These are phyloP conservation scores for Typhlichthys eigenmanni DNA, from an alignment of 2,797 vertebrate genomes.

Conservation along the genomic window DNA sequence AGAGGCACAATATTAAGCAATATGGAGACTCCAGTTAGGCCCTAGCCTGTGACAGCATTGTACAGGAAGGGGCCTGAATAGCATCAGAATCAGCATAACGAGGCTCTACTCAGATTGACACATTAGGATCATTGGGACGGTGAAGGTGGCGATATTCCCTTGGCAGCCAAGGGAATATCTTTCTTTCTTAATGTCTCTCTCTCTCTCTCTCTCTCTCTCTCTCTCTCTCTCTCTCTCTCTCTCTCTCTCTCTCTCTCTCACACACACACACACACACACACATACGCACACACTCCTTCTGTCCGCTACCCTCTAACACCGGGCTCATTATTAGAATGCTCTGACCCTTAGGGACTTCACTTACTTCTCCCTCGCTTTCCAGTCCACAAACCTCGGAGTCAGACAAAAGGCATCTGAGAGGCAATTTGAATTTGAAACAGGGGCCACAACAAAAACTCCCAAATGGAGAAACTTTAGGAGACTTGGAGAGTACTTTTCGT, in stretches of 20 bases:
- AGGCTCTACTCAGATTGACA: constrained; percentile 66
- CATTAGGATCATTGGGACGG: constrained; percentile 44
- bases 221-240: constrained; percentile 17
- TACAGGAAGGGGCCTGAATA: constrained; percentile 31
- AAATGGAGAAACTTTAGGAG: constrained; percentile 59
- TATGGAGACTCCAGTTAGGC: no score
- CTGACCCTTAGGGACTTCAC: constrained; percentile 72
- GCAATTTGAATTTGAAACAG: constrained; percentile 83
- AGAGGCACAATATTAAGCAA: not conserved
- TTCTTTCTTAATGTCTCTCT: constrained; percentile 11
- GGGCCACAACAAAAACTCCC: constrained; percentile 65
- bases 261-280: constrained; percentile 33
- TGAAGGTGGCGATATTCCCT: constrained; percentile 58
- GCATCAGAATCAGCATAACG: constrained; percentile 50
- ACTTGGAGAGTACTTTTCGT: constrained; percentile 54
- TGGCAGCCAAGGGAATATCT: constrained; percentile 41
- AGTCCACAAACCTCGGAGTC: constrained; percentile 74
- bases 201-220: constrained; percentile 22
- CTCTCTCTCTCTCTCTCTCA: constrained; percentile 11
- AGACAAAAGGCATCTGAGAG: constrained; percentile 77
- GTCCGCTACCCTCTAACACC: constrained; percentile 19
- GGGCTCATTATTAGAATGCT: constrained; percentile 67
- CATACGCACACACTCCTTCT: not conserved
- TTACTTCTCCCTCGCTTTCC: constrained; percentile 73
- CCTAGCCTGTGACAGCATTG: constrained; percentile 46